Conservation (phyloP, 2,797 vertebrate genomes). For the Adrianichthys oophorus region DNA sequence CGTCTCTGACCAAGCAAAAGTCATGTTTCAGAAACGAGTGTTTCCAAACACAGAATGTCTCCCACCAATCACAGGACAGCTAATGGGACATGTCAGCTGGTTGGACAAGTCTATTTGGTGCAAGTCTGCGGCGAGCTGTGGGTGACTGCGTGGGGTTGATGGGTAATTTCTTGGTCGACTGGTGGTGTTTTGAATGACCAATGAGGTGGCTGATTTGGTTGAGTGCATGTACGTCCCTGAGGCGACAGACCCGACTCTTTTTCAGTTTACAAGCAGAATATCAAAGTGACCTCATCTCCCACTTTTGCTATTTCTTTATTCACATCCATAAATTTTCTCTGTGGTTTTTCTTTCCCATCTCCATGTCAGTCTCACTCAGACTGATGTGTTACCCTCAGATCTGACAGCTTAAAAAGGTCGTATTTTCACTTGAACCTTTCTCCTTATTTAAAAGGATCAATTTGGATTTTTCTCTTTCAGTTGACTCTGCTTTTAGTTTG, state of each 20-base stretch:
- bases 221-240: constrained; percentile 16
- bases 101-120: constrained; percentile 14
- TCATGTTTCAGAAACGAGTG: too few species aligned
- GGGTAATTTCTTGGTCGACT: constrained; percentile 38
- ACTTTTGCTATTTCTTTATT: background rate
- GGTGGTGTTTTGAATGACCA: constrained; percentile 40
- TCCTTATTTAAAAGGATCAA: too few species aligned
- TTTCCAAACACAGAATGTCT: background rate
- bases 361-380: background rate
- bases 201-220: constrained; percentile 39
- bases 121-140: constrained; percentile 8
- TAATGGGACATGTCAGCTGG: constrained; percentile 3
- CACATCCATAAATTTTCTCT: too few species aligned
- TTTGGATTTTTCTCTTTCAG: too few species aligned
- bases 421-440: too few species aligned
- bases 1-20: too few species aligned
- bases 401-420: background rate
- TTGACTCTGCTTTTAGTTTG: too few species aligned
- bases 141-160: constrained; percentile 21
- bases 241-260: constrained; percentile 20
- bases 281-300: constrained; percentile 7
- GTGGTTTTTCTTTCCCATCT: background rate
- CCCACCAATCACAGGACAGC: constrained; percentile 22
- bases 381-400: background rate
- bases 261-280: constrained; percentile 22